These are phyloP conservation scores for Chrysogorgia sp. DNA, from an alignment of 92 coral and sea anemone species.

Conservation along the genomic window DNA sequence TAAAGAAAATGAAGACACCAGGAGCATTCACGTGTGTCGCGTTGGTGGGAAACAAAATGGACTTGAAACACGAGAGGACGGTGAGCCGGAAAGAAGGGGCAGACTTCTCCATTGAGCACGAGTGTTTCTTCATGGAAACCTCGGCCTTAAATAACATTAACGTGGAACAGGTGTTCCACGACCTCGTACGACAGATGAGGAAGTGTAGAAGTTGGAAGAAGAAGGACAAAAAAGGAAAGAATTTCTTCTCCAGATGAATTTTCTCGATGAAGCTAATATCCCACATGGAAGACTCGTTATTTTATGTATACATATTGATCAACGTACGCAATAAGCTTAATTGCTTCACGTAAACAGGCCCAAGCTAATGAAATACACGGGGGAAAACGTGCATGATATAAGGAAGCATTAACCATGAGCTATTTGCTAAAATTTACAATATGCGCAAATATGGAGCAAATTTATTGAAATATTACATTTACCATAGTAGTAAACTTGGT, in stretches of 20 bases:
- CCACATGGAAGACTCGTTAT: background rate
- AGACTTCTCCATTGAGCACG: conserved; percentile 77
- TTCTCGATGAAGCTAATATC: background rate
- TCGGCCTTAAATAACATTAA: conserved; percentile 80
- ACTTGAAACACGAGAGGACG: conserved; percentile 69
- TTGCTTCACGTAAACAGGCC: too few relatives aligned
- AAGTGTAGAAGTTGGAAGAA: conserved; percentile 60
- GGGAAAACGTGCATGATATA: too few relatives aligned
- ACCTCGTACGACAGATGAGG: conserved; percentile 75
- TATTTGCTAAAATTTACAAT: too few relatives aligned
- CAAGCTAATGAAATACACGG: too few relatives aligned
- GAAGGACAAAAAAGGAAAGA: conserved; percentile 66
- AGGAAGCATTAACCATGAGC: too few relatives aligned
- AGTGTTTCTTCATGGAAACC: conserved; percentile 76
- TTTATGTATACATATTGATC: too few relatives aligned
- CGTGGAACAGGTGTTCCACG: conserved; percentile 74
- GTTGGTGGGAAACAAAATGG: conserved; percentile 83
- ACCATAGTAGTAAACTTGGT: too few relatives aligned
- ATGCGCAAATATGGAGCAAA: too few relatives aligned
- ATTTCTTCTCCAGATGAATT: conserved; percentile 31
- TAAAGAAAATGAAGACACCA: conserved; percentile 68
- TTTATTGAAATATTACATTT: too few relatives aligned
- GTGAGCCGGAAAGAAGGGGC: conserved; percentile 73
- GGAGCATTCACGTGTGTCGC: conserved; percentile 71
- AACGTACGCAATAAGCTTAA: too few relatives aligned